Conservation (phyloP, 2,113 vertebrate species). For the Cranoglanis bouderius region DNA sequence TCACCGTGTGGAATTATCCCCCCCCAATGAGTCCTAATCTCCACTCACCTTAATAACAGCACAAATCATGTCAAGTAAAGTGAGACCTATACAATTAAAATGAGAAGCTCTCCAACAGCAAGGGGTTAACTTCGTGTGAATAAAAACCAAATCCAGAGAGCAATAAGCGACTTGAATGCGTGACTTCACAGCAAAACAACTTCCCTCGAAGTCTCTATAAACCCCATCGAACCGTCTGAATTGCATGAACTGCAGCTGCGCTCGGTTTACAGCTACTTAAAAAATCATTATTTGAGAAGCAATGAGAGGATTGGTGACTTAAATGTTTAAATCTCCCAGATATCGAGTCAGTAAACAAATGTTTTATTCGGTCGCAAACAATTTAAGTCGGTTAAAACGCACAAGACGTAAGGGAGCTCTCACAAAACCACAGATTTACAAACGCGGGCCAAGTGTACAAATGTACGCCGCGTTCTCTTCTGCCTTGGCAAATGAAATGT, state of each 20-base stretch:
- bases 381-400: background rate
- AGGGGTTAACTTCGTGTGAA: background rate
- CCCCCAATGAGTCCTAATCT: too few relatives aligned
- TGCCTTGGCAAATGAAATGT: background rate
- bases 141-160: background rate
- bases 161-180: background rate
- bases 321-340: background rate
- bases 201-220: background rate
- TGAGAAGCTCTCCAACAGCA: too few relatives aligned
- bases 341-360: background rate
- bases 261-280: background rate
- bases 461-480: background rate
- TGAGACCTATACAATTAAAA: too few relatives aligned
- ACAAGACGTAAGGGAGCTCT: background rate
- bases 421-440: conserved; percentile 1
- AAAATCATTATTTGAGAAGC: background rate
- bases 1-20: too few relatives aligned
- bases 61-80: too few relatives aligned
- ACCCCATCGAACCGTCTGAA: background rate
- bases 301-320: background rate
- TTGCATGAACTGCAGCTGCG: background rate
- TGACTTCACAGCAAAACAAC: background rate
- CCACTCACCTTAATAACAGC: too few relatives aligned
- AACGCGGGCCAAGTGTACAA: background rate
- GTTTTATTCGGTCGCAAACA: conserved; percentile 9